Percentiles rank a stretch among this genome's conserved stretches.
phyloP scores from a whole-genome alignment of 2,797 vertebrate species.

The Argya squamiceps region DNA sequence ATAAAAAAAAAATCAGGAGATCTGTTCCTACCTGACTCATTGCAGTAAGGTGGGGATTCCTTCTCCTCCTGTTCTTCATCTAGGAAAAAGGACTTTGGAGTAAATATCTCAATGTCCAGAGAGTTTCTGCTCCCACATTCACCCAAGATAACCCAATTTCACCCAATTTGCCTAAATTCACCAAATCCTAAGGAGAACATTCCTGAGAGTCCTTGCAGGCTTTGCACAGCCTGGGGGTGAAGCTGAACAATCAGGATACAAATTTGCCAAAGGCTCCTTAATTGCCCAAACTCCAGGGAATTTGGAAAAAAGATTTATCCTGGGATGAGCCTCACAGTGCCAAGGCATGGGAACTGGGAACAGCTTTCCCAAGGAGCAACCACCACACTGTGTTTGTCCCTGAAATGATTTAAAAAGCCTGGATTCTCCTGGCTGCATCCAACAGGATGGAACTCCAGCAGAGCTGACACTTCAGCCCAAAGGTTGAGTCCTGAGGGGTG shows the following conservation, averaged over 20 bases:
- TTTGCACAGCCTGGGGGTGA: not conserved
- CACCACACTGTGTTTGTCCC: fast-evolving
- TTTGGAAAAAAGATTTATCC: not conserved
- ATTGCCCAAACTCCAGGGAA: not conserved
- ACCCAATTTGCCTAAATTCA: not conserved
- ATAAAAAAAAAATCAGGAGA: not conserved
- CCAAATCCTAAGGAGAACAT: not conserved
- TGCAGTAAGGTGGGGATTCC: not conserved
- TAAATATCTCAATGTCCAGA: not conserved
- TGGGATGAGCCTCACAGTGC: not conserved
- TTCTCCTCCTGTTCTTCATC: conserved; percentile 15
- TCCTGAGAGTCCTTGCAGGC: not conserved
- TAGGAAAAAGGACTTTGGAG: not conserved
- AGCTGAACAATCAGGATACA: not conserved
- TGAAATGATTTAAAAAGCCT: not conserved
- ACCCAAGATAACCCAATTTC: not conserved
- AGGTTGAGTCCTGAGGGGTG: not conserved
- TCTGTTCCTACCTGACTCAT: conserved; percentile 14
- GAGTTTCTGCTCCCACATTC: not conserved
- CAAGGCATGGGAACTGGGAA: not conserved
- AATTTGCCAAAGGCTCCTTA: not conserved
- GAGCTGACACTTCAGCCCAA: not conserved
- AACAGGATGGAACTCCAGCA: fast-evolving
- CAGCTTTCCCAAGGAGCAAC: not conserved
- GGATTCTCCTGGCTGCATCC: not conserved